Evolutionary conservation across 2,113 vertebrate genomes (phyloP).

Genomic region (Sporophila hypoxantha): DNA sequence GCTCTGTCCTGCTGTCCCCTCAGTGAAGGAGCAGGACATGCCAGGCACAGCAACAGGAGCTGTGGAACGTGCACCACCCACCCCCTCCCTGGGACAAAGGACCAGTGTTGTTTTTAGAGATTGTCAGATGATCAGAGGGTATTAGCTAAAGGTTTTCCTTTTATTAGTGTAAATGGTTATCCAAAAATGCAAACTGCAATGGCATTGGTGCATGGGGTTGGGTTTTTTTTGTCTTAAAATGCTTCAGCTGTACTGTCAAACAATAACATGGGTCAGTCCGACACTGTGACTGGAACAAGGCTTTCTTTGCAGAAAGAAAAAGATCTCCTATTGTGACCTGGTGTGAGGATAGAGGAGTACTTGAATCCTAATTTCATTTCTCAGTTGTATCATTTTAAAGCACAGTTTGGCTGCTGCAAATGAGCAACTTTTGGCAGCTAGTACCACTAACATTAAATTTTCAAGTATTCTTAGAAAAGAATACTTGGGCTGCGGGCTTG

Average conservation of each 20-base stretch:
- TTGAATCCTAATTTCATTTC: not conserved
- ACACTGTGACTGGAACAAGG: not conserved
- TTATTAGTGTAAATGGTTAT: not conserved
- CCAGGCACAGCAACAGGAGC: not conserved
- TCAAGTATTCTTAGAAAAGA: not conserved
- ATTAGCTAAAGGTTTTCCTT: not conserved
- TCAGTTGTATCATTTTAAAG: not conserved
- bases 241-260: not conserved
- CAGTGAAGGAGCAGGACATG: not conserved
- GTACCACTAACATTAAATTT: not conserved
- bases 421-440: not conserved
- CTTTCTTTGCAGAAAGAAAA: not conserved
- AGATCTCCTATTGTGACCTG: not conserved
- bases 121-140: not conserved
- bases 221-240: not conserved
- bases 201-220: fast-evolving
- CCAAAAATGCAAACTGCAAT: fast-evolving
- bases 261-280: not conserved
- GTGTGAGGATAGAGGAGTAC: not conserved
- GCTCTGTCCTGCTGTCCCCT: not conserved
- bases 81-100: not conserved
- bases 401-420: not conserved
- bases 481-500: not conserved
- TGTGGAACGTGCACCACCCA: not conserved
- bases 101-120: not conserved